Conservation (phyloP, 2,113 vertebrate species). For the Hydrolagus affinis region DNA sequence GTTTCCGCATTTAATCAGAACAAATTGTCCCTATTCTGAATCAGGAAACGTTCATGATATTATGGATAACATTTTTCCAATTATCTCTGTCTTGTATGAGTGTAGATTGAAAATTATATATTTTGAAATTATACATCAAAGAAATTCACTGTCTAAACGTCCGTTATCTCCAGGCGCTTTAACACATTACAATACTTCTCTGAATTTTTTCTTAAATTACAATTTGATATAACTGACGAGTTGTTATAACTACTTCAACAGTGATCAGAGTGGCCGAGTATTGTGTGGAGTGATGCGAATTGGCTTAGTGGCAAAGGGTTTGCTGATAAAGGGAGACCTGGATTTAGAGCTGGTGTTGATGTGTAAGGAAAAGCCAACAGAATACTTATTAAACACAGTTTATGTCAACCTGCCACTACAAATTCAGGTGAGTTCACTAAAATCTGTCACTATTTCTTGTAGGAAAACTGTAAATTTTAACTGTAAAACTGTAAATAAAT, state of each 20-base stretch:
- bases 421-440: slow-evolving; percentile 69
- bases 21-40: too few species aligned
- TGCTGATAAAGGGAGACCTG: slow-evolving; percentile 97
- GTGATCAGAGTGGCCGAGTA: slow-evolving; percentile 74
- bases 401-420: slow-evolving; percentile 86
- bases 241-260: slow-evolving; percentile 42
- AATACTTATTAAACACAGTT: slow-evolving; percentile 78
- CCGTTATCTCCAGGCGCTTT: background rate
- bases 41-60: too few species aligned
- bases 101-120: background rate
- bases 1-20: too few species aligned
- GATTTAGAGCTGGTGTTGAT: slow-evolving; percentile 95
- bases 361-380: slow-evolving; percentile 93
- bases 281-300: slow-evolving; percentile 95
- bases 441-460: slow-evolving; percentile 1
- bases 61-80: too few species aligned
- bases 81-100: too few species aligned
- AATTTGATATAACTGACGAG: background rate
- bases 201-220: background rate
- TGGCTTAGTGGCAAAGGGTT: slow-evolving; percentile 92
- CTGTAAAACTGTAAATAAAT: background rate
- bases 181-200: too few species aligned
- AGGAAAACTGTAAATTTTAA: too few species aligned
- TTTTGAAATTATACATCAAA: slow-evolving; percentile 22
- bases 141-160: background rate